Conservation (phyloP, 2,797 vertebrate species). For the Lepus townsendii region DNA sequence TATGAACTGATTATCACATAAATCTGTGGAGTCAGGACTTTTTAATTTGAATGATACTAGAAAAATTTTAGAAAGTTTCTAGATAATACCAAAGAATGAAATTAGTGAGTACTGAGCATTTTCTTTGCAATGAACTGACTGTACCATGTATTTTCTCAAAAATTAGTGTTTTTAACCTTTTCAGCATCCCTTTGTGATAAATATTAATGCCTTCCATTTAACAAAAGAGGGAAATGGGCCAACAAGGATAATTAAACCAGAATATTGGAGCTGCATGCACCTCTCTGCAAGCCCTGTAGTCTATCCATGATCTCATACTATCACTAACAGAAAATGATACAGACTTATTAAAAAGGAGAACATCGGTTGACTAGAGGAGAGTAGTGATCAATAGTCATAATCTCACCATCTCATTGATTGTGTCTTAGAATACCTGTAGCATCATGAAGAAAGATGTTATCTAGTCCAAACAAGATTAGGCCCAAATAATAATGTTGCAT, state of each 20-base stretch:
- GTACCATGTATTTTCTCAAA: neutral
- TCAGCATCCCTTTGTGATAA: neutral
- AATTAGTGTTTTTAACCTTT: neutral
- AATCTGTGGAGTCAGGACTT: neutral
- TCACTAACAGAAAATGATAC: neutral
- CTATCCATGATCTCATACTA: neutral
- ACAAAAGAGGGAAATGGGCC: neutral
- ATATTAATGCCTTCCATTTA: neutral
- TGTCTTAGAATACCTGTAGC: neutral
- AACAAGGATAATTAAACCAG: neutral
- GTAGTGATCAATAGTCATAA: neutral
- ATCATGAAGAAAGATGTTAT: neutral
- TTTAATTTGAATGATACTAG: neutral
- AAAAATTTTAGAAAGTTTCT: neutral
- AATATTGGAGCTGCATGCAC: fast-evolving
- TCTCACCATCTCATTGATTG: neutral
- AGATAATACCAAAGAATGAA: neutral
- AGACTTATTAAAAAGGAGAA: neutral
- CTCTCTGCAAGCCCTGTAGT: neutral
- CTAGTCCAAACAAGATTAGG: neutral
- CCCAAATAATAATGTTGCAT: neutral
- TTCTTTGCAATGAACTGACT: neutral
- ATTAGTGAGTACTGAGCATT: neutral
- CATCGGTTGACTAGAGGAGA: neutral
- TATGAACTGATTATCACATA: neutral